phyloP scores from a whole-genome alignment of 2,888 invertebrate genomes.

The Scaptomyza tumidula region DNA sequence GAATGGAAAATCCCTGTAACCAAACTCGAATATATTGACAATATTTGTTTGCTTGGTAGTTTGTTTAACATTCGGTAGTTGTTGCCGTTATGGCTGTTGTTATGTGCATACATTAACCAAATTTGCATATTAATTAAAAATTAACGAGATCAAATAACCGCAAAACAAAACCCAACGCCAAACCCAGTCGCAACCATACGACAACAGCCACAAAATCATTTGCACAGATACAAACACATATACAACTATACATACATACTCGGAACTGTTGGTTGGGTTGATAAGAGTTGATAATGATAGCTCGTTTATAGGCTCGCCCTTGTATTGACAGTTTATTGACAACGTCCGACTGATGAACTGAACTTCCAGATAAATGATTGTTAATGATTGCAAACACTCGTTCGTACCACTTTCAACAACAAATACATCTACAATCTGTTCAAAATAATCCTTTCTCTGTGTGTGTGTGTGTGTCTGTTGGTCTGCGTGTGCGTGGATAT shows the following conservation, averaged over 20 bases:
- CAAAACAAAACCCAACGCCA: conserved; percentile 12
- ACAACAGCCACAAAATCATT: conserved; percentile 23
- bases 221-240: conserved; percentile 2
- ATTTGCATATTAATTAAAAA: conserved; percentile 81
- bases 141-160: conserved; percentile 54
- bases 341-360: background rate
- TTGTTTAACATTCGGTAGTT: conserved; percentile 7
- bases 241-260: background rate
- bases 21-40: background rate
- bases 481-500: conserved; percentile 4
- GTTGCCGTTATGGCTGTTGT: conserved; percentile 18
- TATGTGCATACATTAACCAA: conserved; percentile 60
- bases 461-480: background rate
- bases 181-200: background rate
- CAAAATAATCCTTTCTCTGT: background rate
- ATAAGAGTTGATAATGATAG: conserved; percentile 10
- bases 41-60: conserved; percentile 5
- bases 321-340: conserved; percentile 18
- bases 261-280: conserved; percentile 7
- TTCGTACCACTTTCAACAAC: conserved; percentile 4
- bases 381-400: conserved; percentile 16
- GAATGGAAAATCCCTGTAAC: conserved; percentile 28
- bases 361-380: conserved; percentile 15
- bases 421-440: conserved; percentile 3
- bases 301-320: conserved; percentile 5